Evolutionary conservation across 2,797 vertebrate species (phyloP).

Genomic region (Takifugu ocellatus): DNA sequence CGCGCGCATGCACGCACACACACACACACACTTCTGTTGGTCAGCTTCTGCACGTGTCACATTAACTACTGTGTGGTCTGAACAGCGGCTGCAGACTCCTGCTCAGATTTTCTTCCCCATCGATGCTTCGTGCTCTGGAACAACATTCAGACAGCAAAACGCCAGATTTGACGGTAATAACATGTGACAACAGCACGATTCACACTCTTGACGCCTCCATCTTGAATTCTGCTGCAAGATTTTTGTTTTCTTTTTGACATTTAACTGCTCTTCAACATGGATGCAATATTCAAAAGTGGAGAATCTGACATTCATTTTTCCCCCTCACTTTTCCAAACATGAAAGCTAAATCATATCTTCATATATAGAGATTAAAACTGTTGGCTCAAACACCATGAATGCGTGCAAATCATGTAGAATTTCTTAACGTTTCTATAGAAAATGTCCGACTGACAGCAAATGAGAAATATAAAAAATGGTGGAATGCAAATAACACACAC

Average conservation of each 20-base stretch:
- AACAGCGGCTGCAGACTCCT: slow-evolving; percentile 35
- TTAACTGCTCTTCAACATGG: slow-evolving; percentile 4
- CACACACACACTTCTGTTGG: slow-evolving; percentile 2
- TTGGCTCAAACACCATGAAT: slow-evolving; percentile 33
- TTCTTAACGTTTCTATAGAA: slow-evolving; percentile 21
- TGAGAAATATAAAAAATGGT: slow-evolving; percentile 24
- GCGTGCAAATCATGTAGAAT: slow-evolving; percentile 57
- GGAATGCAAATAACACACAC: slow-evolving; percentile 34
- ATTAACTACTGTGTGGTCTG: slow-evolving; percentile 40
- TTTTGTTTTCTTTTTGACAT: slow-evolving; percentile 5
- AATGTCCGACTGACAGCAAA: slow-evolving; percentile 6
- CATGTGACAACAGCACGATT: slow-evolving; percentile 19
- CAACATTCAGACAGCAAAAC: slow-evolving; percentile 37
- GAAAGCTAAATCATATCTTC: slow-evolving; percentile 22
- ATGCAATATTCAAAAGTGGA: slow-evolving; percentile 14
- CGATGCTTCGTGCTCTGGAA: slow-evolving; percentile 43
- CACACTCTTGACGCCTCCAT: background rate
- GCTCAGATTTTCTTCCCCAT: slow-evolving; percentile 1
- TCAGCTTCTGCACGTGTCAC: slow-evolving; percentile 40
- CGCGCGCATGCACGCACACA: slow-evolving; percentile 36
- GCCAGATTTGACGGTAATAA: slow-evolving; percentile 5
- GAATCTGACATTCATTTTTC: slow-evolving; percentile 1
- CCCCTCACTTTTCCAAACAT: slow-evolving; percentile 16
- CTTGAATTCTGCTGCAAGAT: background rate
- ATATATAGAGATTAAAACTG: background rate